Conservation (phyloP, 1,140 invertebrate species). For the Nasonia vitripennis region DNA sequence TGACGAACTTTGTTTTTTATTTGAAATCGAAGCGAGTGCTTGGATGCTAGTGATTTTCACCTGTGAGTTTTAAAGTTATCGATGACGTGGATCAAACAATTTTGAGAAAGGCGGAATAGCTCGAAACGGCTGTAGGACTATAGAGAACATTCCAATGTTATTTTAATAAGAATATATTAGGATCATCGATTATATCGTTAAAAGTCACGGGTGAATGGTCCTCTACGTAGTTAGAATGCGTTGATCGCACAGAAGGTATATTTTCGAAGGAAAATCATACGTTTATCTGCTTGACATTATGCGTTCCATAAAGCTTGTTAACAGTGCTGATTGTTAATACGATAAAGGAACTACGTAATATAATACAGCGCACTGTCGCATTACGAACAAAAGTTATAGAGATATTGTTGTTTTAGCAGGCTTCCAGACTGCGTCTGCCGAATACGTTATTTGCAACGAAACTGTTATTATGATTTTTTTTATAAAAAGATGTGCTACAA, state of each 20-base stretch:
- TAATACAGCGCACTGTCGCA: neutral
- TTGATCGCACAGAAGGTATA: conserved; percentile 25
- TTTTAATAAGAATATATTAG: neutral
- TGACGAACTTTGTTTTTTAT: neutral
- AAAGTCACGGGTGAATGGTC: neutral
- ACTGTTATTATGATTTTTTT: neutral
- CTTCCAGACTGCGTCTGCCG: too few species aligned
- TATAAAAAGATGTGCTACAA: neutral
- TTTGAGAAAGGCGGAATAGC: neutral
- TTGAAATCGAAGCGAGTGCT: too few species aligned
- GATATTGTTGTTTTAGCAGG: neutral
- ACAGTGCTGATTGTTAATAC: neutral
- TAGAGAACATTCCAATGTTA: neutral
- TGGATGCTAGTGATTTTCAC: neutral
- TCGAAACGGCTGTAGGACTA: neutral
- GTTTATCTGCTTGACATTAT: neutral
- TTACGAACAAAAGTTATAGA: neutral
- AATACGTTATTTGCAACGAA: neutral
- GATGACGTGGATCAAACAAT: neutral
- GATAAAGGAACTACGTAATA: neutral
- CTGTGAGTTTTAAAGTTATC: neutral
- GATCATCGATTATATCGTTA: neutral
- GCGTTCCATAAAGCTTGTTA: neutral
- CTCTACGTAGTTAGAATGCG: neutral
- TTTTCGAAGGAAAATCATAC: neutral